Percentiles rank a stretch among this genome's conserved stretches.
These are phyloP conservation scores for Myodes glareolus DNA, from an alignment of 2,113 vertebrate species.

Conservation along the genomic window DNA sequence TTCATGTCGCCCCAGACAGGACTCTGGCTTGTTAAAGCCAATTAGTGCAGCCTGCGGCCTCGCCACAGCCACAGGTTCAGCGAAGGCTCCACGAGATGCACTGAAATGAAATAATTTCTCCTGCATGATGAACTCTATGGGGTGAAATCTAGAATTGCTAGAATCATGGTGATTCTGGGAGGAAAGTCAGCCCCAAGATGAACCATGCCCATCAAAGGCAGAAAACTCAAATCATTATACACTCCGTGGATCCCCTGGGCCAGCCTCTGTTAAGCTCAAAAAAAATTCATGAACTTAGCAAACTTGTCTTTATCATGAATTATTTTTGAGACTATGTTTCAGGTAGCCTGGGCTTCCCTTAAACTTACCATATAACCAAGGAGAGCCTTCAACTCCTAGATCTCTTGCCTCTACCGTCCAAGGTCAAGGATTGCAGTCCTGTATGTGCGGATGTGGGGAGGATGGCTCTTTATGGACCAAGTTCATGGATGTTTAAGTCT, in stretches of 20 bases:
- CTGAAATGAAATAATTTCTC: neutral
- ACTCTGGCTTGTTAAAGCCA: neutral
- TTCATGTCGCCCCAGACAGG: neutral
- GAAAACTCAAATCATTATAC: neutral
- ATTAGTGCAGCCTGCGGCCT: neutral
- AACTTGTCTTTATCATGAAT: neutral
- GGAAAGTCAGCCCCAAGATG: neutral
- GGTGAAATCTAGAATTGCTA: neutral
- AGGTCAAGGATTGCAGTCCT: neutral
- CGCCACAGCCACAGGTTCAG: neutral
- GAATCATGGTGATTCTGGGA: neutral
- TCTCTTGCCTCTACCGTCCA: neutral
- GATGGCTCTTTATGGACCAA: neutral
- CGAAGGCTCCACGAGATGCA: neutral
- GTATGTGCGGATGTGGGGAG: neutral
- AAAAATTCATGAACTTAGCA: neutral
- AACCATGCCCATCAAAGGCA: neutral
- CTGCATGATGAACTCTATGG: neutral
- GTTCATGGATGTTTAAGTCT: slow-evolving; percentile 6
- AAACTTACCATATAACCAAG: neutral
- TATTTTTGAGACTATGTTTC: neutral
- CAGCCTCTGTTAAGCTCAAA: neutral
- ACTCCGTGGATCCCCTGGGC: neutral
- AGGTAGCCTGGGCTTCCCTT: neutral
- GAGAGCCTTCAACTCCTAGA: neutral